Conservation (phyloP, 92 coral and sea anemone genomes). For the Virgularia gustaviana region DNA sequence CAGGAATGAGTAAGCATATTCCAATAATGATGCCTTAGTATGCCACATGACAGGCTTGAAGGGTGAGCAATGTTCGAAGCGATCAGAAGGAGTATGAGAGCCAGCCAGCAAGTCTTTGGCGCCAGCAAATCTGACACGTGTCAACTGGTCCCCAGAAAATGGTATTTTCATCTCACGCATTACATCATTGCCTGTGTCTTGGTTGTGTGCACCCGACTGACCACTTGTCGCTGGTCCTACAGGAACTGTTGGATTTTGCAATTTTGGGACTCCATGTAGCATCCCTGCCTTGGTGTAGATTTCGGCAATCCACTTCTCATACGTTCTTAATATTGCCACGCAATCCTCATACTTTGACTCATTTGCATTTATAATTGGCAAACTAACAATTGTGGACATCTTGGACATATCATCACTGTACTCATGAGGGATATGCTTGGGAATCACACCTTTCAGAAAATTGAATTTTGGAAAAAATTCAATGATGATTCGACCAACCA, state of each 20-base stretch:
- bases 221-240: slow-evolving; percentile 25
- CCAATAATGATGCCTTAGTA: slow-evolving; percentile 15
- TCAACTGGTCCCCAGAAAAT: slow-evolving; percentile 13
- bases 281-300: slow-evolving; percentile 16
- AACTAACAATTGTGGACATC: slow-evolving; percentile 4
- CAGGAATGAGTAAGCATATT: slow-evolving; percentile 5
- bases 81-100: slow-evolving; percentile 16
- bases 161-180: slow-evolving; percentile 22
- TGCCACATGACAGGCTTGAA: slow-evolving; percentile 28
- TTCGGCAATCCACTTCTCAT: slow-evolving; percentile 24
- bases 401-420: not conserved
- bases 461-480: slow-evolving; percentile 22
- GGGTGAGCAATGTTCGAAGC: slow-evolving; percentile 25
- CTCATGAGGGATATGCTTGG: slow-evolving; percentile 14
- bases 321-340: slow-evolving; percentile 13
- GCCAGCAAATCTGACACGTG: slow-evolving; percentile 21
- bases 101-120: slow-evolving; percentile 38
- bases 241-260: slow-evolving; percentile 16
- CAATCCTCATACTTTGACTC: slow-evolving; percentile 27
- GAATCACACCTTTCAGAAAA: slow-evolving; percentile 11
- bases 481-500: slow-evolving; percentile 1
- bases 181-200: slow-evolving; percentile 9
- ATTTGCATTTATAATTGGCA: slow-evolving; percentile 24
- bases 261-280: slow-evolving; percentile 5
- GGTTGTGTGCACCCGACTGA: slow-evolving; percentile 5